phyloP scores from a whole-genome alignment of 2,888 invertebrate genomes.

The Fabriciana adippe region DNA sequence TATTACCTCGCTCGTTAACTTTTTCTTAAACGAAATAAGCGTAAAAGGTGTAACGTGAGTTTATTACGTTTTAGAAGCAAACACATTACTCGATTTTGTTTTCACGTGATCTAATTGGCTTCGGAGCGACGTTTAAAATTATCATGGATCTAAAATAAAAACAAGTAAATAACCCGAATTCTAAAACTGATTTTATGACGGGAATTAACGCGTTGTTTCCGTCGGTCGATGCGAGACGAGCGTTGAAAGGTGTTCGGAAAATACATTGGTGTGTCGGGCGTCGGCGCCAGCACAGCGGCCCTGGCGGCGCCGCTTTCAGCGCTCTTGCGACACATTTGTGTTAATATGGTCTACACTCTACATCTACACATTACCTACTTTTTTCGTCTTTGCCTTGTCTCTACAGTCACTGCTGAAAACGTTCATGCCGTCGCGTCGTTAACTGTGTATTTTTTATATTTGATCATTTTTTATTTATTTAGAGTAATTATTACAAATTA shows the following conservation, averaged over 20 bases:
- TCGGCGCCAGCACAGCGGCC: conserved; percentile 49
- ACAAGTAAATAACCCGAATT: conserved; percentile 82
- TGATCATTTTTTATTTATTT: neutral
- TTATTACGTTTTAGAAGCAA: conserved; percentile 38
- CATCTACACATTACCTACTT: conserved; percentile 12
- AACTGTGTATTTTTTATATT: neutral
- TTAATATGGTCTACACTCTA: conserved; percentile 29
- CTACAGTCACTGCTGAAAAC: neutral
- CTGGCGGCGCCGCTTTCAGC: conserved; percentile 56
- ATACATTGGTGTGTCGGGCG: conserved; percentile 65
- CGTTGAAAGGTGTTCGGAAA: conserved; percentile 80
- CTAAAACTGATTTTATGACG: conserved; percentile 82
- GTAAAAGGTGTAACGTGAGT: conserved; percentile 30
- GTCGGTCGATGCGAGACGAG: conserved; percentile 79
- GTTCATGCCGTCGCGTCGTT: neutral
- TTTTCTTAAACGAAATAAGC: conserved; percentile 21
- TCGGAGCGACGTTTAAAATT: conserved; percentile 76
- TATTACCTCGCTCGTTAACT: conserved; percentile 4
- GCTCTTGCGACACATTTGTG: conserved; percentile 64
- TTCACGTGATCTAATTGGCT: conserved; percentile 78
- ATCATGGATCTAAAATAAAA: conserved; percentile 80
- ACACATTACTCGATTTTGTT: conserved; percentile 52
- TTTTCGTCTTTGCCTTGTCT: conserved; percentile 23
- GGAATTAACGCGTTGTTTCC: conserved; percentile 83
- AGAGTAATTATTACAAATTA: neutral